Percentiles rank a stretch among this genome's conserved stretches.
Evolutionary conservation across 2,888 invertebrate species (phyloP).

Genomic region (Phania funesta): DNA sequence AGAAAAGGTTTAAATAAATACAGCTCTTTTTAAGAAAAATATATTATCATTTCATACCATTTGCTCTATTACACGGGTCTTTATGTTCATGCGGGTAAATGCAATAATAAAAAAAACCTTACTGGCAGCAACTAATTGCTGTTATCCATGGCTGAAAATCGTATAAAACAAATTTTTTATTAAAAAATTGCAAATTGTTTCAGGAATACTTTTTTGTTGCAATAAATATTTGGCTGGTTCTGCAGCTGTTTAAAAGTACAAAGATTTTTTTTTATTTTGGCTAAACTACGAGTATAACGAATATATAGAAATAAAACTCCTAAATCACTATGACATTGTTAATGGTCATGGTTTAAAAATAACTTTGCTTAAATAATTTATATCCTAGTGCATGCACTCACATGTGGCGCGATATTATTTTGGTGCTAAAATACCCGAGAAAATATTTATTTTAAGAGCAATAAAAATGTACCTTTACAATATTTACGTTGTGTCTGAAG

Average conservation of each 20-base stretch:
- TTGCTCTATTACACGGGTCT: conserved; percentile 29
- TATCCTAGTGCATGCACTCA: not conserved
- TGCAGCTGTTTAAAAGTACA: conserved; percentile 46
- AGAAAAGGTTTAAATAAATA: conserved; percentile 52
- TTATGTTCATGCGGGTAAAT: not conserved
- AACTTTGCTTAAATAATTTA: not conserved
- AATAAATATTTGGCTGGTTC: conserved; percentile 16
- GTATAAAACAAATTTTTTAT: conserved; percentile 59
- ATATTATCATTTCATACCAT: conserved; percentile 28
- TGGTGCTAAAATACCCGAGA: too few species aligned
- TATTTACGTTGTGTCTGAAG: too few species aligned
- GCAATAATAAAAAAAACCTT: not conserved
- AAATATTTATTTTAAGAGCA: too few species aligned
- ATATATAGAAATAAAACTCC: conserved; percentile 12
- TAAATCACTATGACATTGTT: conserved; percentile 45
- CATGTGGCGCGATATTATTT: not conserved
- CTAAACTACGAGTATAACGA: conserved; percentile 18
- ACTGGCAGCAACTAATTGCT: conserved; percentile 58
- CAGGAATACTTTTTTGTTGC: conserved; percentile 24
- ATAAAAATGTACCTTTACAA: too few species aligned
- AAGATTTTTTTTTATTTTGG: not conserved
- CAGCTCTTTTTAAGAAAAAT: conserved; percentile 6
- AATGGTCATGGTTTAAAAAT: conserved; percentile 32
- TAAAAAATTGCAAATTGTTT: conserved; percentile 34
- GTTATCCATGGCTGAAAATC: conserved; percentile 60